These are phyloP conservation scores for Plutella xylostella DNA, from an alignment of 2,888 invertebrate species.

Conservation along the genomic window DNA sequence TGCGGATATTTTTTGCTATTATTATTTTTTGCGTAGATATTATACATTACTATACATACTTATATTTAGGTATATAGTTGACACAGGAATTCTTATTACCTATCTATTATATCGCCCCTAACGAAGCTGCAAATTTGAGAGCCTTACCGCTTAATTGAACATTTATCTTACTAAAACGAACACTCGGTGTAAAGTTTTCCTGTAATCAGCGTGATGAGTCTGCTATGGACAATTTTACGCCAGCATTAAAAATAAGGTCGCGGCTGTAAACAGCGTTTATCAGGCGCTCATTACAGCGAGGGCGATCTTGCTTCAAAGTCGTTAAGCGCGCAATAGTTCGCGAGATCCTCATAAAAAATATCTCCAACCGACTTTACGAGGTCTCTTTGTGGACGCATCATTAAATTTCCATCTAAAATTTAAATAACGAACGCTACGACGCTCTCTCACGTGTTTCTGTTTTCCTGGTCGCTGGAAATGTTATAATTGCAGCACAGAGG, in stretches of 20 bases:
- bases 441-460: constrained; percentile 65
- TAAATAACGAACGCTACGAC: constrained; percentile 64
- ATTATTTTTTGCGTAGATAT: too few species aligned
- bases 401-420: constrained; percentile 70
- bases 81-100: too few species aligned
- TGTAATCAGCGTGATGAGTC: constrained; percentile 33
- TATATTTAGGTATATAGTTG: too few species aligned
- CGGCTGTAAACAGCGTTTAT: constrained; percentile 68
- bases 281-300: constrained; percentile 70
- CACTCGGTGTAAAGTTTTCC: background rate
- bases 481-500: constrained; percentile 68
- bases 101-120: too few species aligned
- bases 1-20: too few species aligned
- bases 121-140: too few species aligned
- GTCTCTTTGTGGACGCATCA: constrained; percentile 69
- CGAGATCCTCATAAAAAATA: constrained; percentile 71
- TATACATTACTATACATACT: too few species aligned
- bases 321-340: constrained; percentile 71
- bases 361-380: constrained; percentile 69
- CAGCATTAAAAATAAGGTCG: constrained; percentile 66
- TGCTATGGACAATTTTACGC: constrained; percentile 66
- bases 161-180: too few species aligned
- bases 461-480: constrained; percentile 68
- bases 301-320: constrained; percentile 69
- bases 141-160: too few species aligned